phyloP scores from a whole-genome alignment of 2,797 vertebrate species.

The Scolopax bukidnonensis region DNA sequence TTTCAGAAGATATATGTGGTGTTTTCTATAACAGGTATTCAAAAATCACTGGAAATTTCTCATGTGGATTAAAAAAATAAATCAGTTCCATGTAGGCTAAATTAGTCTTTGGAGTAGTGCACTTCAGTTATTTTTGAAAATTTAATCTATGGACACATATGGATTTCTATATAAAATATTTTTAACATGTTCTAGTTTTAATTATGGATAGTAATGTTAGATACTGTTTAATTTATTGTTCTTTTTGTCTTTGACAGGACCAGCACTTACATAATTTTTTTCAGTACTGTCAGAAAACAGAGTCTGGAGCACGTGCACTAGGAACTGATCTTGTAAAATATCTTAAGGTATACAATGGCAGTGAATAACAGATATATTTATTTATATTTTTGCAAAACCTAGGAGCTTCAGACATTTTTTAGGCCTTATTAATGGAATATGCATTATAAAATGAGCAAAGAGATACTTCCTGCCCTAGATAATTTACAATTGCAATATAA shows the following conservation, averaged over 20 bases:
- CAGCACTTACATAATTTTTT: conserved; percentile 99
- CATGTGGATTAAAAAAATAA: neutral
- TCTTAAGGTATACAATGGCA: conserved; percentile 87
- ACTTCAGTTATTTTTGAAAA: neutral
- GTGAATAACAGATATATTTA: neutral
- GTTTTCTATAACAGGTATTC: neutral
- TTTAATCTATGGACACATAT: neutral
- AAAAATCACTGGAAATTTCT: neutral
- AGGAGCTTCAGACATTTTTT: neutral
- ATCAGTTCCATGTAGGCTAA: neutral
- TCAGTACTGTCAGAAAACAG: conserved; percentile 92
- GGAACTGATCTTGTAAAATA: conserved; percentile 95
- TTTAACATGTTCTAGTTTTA: neutral
- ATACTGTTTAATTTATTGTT: neutral
- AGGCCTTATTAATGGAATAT: neutral
- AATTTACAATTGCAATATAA: neutral
- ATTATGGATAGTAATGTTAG: neutral
- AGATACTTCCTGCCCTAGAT: neutral
- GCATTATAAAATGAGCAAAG: neutral
- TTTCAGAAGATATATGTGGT: neutral
- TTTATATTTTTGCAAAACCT: neutral
- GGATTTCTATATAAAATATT: neutral
- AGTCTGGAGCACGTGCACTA: conserved; percentile 85
- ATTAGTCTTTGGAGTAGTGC: neutral
- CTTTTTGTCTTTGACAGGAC: conserved; percentile 80